These are phyloP conservation scores for Labrus mixtus DNA, from an alignment of 2,113 vertebrate genomes.

Conservation along the genomic window DNA sequence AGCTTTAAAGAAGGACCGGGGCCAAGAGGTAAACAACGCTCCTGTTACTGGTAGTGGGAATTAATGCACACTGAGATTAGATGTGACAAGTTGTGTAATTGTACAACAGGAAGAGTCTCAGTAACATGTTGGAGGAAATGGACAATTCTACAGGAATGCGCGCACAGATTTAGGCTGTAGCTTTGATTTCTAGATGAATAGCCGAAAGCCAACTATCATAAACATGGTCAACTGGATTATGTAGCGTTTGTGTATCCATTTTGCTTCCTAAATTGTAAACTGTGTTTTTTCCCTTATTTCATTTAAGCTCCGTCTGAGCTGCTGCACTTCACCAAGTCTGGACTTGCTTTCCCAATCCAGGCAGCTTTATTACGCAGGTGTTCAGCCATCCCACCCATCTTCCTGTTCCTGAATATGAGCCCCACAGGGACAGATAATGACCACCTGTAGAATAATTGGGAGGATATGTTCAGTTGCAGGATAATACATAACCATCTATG, in stretches of 20 bases:
- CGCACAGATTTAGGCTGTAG: slow-evolving; percentile 9
- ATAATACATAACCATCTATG: neutral
- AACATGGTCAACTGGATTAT: neutral
- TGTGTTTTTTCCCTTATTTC: slow-evolving; percentile 9
- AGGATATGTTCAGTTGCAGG: neutral
- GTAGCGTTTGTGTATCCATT: neutral
- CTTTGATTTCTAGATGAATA: neutral
- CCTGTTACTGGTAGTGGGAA: neutral
- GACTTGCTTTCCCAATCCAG: slow-evolving; percentile 71
- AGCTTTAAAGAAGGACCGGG: slow-evolving; percentile 1
- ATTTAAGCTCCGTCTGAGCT: slow-evolving; percentile 61
- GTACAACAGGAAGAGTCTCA: neutral
- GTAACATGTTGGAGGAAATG: slow-evolving; percentile 12
- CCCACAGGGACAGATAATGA: slow-evolving; percentile 35
- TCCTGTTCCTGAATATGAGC: slow-evolving; percentile 23
- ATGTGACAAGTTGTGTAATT: neutral
- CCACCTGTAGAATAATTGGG: slow-evolving; percentile 10
- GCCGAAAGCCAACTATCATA: neutral
- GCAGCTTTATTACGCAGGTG: slow-evolving; percentile 61
- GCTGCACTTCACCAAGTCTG: slow-evolving; percentile 72
- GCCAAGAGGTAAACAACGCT: slow-evolving; percentile 35
- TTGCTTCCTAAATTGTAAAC: slow-evolving; percentile 16
- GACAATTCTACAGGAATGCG: slow-evolving; percentile 52
- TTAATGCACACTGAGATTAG: neutral
- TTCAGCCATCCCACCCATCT: slow-evolving; percentile 30